Conservation (phyloP, 2,113 vertebrate genomes). For the Pao palembangensis region DNA sequence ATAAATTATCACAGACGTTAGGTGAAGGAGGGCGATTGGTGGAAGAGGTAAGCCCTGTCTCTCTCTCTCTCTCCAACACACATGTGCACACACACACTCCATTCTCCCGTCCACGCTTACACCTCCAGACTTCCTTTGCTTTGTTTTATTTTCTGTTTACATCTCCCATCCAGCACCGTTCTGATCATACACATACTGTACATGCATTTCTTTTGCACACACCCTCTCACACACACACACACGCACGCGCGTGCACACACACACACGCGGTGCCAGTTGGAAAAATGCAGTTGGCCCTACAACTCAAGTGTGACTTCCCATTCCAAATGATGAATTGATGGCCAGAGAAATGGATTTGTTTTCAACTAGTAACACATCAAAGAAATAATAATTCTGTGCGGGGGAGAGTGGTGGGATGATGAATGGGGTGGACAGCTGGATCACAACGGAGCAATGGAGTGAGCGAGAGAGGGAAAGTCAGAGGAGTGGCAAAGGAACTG, state of each 20-base stretch:
- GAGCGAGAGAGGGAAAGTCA: conserved; percentile 66
- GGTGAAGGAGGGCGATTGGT: conserved; percentile 73
- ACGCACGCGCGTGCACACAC: conserved; percentile 1
- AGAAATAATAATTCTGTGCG: conserved; percentile 80
- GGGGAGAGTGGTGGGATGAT: conserved; percentile 75
- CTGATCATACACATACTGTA: neutral
- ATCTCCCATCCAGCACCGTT: conserved; percentile 11
- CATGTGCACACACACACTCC: conserved; percentile 7
- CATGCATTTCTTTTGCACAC: neutral
- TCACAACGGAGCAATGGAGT: conserved; percentile 72
- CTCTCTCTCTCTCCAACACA: conserved; percentile 39
- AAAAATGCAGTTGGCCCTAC: conserved; percentile 64
- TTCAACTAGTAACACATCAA: conserved; percentile 80
- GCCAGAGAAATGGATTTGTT: conserved; percentile 82
- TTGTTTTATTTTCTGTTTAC: conserved; percentile 39
- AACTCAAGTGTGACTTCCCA: conserved; percentile 76
- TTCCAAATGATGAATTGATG: conserved; percentile 79
- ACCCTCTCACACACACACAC: neutral
- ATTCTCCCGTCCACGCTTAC: conserved; percentile 17
- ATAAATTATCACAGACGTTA: conserved; percentile 86
- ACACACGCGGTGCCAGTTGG: conserved; percentile 27
- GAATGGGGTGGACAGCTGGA: conserved; percentile 76
- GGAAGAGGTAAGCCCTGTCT: conserved; percentile 68
- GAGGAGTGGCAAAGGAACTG: conserved; percentile 55
- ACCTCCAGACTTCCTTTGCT: conserved; percentile 22